Evolutionary conservation across 2,888 invertebrate genomes (phyloP).

Genomic region (Dimorphilus gyrociliatus): DNA sequence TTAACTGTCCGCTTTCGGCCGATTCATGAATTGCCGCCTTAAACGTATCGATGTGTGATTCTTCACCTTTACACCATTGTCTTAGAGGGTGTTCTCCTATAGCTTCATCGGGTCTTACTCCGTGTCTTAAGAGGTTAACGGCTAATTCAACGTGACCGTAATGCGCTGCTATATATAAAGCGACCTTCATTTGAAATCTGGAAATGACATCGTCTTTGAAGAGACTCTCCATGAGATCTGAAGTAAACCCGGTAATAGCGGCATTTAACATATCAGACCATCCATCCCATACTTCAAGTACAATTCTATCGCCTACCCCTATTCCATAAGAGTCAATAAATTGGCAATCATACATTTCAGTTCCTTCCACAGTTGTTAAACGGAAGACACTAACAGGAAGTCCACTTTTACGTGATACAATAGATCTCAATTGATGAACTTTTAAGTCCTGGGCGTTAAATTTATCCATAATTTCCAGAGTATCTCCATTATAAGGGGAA

Average conservation of each 20-base stretch:
- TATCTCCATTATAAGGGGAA: constrained; percentile 17
- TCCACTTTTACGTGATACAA: constrained; percentile 28
- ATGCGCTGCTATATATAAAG: constrained; percentile 30
- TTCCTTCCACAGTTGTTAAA: constrained; percentile 16
- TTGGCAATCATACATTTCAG: constrained; percentile 30
- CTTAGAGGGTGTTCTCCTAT: constrained; percentile 29
- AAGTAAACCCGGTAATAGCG: constrained; percentile 25
- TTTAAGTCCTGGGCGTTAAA: constrained; percentile 16
- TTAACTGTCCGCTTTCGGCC: constrained; percentile 25
- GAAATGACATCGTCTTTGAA: constrained; percentile 21
- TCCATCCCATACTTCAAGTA: constrained; percentile 33
- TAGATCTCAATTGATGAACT: constrained; percentile 22
- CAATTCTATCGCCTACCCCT: constrained; percentile 12
- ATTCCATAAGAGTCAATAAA: constrained; percentile 21
- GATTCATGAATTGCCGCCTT: constrained; percentile 31
- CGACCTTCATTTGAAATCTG: constrained; percentile 31
- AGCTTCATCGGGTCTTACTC: constrained; percentile 27
- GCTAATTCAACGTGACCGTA: constrained; percentile 33
- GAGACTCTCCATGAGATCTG: constrained; percentile 22
- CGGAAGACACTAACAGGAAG: constrained; percentile 34
- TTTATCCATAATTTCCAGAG: constrained; percentile 20
- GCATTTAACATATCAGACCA: constrained; percentile 32
- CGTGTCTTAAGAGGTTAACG: constrained; percentile 17
- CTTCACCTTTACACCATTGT: constrained; percentile 22
- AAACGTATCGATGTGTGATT: constrained; percentile 23